Percentiles rank a stretch among this genome's conserved stretches.
Evolutionary conservation across 2,797 vertebrate genomes (phyloP).

Genomic region (Carapus acus): DNA sequence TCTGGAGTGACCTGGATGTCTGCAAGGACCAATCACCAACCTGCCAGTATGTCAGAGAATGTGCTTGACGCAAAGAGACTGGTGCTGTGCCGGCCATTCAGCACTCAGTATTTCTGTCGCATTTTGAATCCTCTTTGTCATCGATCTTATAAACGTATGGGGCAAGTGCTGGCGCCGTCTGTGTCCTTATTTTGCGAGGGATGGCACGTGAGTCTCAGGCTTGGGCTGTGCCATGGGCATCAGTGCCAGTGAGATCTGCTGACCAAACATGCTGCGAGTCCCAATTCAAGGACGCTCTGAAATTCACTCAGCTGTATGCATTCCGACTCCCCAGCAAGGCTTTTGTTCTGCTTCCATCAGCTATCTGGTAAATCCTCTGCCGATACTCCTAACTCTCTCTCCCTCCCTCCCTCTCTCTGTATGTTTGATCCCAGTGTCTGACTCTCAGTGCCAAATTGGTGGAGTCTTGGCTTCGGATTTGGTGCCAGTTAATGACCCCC

Average conservation of each 20-base stretch:
- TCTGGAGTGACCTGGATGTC: no score
- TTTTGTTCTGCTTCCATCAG: constrained; percentile 32
- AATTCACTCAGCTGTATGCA: constrained; percentile 19
- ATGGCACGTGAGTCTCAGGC: constrained; percentile 14
- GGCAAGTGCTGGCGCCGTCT: constrained; percentile 4
- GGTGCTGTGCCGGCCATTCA: no score
- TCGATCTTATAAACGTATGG: no score
- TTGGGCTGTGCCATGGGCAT: constrained; percentile 10
- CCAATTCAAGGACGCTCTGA: constrained; percentile 51
- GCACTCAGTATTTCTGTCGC: no score
- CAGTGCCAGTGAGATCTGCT: constrained; percentile 45
- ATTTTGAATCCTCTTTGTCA: no score
- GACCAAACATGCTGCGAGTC: constrained; percentile 44
- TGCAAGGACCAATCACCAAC: no score
- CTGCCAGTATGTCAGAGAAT: no score
- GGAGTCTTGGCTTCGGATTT: constrained; percentile 13
- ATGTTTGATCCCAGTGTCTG: constrained; percentile 11
- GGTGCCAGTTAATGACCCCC: constrained; percentile 10
- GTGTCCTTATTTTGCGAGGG: constrained; percentile 22
- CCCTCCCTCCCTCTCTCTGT: no score
- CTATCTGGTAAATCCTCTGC: constrained; percentile 19
- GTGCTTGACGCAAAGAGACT: no score
- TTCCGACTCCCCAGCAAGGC: constrained; percentile 12
- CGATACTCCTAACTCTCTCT: constrained; percentile 19
- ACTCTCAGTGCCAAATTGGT: constrained; percentile 27